Base-by-base conservation (phyloP, 2,113 vertebrate species). In the Oryzias celebensis region DNA sequence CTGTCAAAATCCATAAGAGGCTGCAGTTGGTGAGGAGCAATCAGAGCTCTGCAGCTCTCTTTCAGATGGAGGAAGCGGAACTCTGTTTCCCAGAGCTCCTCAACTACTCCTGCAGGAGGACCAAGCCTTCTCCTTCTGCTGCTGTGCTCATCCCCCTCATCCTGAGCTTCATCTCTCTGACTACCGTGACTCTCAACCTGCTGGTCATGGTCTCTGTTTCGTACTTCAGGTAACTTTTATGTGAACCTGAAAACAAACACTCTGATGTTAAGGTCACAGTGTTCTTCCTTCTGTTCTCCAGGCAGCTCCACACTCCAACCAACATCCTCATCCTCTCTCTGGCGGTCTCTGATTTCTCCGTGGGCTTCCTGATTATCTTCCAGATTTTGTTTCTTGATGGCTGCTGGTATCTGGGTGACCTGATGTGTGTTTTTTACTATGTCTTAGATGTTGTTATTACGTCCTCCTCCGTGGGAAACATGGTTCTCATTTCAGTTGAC, bases 401-500 rank as follows among this genome's bases (percentile, higher is more conserved):
- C 1, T 87, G 85, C 67, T 87, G 81, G 81, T 46, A 68, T 47
- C 68, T 84, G 1, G 74, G 85, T 24, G 68, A 70, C 62, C 7
- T 73, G 44, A n/a, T 69, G 77, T 65, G 67, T 51, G 10, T 53
- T 31, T 4, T 75, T 3, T 55, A 26, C 18, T 54, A 55, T 6
- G 17, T 15, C 13, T 68, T 56, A n/a, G 45, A 47, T 44, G 49
- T 49, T 24, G 31, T n/a, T 7, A 15, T 73, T 13, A 73, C 66
- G 14, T 73, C 61, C 45, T 56, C 65, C 20, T 74, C 76, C 22
- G 57, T 73, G 22, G 71, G 65, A 66, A 83, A 61, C 58, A 83
- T 87, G 78, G 73, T 87, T 5, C 63, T 87, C 22, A 80, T 87
- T 54, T 83, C 85, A 7, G 8, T 62, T 7, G 85, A 87, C 55